Conservation (phyloP, 2,888 invertebrate species). For the Nomada goodeniana region DNA sequence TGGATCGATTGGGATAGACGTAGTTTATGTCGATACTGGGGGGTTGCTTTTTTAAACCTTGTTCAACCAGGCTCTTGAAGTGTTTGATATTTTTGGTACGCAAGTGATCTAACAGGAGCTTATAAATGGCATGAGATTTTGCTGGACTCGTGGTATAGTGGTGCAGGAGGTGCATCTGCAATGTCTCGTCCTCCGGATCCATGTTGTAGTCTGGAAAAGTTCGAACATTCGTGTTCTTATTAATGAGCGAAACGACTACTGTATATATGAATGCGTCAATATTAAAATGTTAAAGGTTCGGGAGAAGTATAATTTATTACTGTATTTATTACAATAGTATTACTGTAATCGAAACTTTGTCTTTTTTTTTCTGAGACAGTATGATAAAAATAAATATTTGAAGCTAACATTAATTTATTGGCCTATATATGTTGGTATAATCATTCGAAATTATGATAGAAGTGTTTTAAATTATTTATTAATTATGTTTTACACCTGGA, state of each 20-base stretch:
- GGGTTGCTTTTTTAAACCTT: slow-evolving; percentile 50
- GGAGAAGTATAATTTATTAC: neutral
- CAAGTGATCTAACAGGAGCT: slow-evolving; percentile 44
- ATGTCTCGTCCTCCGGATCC: slow-evolving; percentile 61
- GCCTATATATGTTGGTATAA: too few species aligned
- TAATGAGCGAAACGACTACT: neutral
- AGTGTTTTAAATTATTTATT: neutral
- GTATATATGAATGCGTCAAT: neutral
- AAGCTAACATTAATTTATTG: too few species aligned
- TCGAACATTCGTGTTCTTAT: too few species aligned
- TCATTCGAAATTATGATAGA: neutral
- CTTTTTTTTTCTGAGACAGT: too few species aligned
- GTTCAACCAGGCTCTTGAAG: slow-evolving; percentile 70
- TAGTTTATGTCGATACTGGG: slow-evolving; percentile 85
- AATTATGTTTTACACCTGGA: neutral
- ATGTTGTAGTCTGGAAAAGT: slow-evolving; percentile 42
- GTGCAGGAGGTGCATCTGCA: slow-evolving; percentile 61
- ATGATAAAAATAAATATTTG: too few species aligned
- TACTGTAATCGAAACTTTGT: neutral
- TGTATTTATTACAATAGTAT: neutral
- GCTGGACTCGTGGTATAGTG: slow-evolving; percentile 3
- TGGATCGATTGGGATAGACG: slow-evolving; percentile 86
- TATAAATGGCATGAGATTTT: slow-evolving; percentile 48
- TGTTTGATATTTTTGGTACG: slow-evolving; percentile 27
- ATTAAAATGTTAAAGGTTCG: neutral